phyloP scores from a whole-genome alignment of 2,888 invertebrate species.

The Calliphora vomitoria region DNA sequence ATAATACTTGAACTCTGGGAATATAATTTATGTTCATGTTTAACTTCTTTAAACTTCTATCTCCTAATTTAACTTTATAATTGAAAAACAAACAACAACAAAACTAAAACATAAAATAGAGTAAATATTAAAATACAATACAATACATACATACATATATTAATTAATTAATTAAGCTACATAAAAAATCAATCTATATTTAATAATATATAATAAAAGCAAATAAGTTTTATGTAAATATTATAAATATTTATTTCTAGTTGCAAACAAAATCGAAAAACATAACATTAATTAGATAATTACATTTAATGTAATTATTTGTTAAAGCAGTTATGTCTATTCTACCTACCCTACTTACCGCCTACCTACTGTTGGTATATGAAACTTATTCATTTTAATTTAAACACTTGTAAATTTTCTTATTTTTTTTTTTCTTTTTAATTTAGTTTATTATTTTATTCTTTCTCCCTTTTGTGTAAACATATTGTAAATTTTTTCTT shows the following conservation, averaged over 20 bases:
- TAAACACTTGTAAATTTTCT: constrained; percentile 8
- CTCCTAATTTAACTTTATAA: constrained; percentile 5
- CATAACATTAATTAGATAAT: constrained; percentile 12
- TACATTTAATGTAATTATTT: constrained; percentile 70
- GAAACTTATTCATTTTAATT: not conserved
- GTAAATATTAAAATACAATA: not conserved
- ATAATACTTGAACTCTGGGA: constrained; percentile 68
- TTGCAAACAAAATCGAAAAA: constrained; percentile 43
- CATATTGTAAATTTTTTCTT: not conserved
- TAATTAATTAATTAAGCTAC: constrained; percentile 48
- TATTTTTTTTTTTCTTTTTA: constrained; percentile 18
- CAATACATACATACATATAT: constrained; percentile 3
- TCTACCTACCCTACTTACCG: not conserved
- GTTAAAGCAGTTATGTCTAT: constrained; percentile 3
- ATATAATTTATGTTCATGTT: constrained; percentile 59
- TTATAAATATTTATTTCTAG: constrained; percentile 47
- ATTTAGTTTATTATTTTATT: not conserved
- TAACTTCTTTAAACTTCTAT: constrained; percentile 10
- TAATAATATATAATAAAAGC: not conserved
- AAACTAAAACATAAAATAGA: constrained; percentile 18
- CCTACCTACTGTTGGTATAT: not conserved
- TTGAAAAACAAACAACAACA: constrained; percentile 9
- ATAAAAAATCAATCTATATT: constrained; percentile 30
- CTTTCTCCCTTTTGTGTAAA: constrained; percentile 26
- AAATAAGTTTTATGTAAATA: constrained; percentile 62